These are phyloP conservation scores for Archilochus colubris DNA, from an alignment of 2,113 vertebrate genomes.

Conservation along the genomic window DNA sequence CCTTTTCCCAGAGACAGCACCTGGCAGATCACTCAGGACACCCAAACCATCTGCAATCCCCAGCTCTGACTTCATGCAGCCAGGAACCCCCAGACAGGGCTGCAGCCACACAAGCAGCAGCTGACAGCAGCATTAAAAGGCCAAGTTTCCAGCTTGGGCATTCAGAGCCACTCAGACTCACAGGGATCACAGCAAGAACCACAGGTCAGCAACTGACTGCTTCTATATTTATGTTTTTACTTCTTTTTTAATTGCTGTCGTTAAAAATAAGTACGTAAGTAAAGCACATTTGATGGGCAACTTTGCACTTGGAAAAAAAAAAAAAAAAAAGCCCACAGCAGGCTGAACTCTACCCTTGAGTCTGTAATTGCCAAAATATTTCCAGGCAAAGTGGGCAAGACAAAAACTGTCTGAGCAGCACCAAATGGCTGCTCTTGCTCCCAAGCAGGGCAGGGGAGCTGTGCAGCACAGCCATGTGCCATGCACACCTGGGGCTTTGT, in stretches of 20 bases:
- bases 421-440: neutral
- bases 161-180: neutral
- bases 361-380: neutral
- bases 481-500: neutral
- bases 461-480: neutral
- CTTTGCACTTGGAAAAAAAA: neutral
- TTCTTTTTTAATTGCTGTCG: no score
- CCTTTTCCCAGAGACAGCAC: no score
- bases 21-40: neutral
- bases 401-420: neutral
- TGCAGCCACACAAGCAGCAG: no score
- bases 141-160: neutral
- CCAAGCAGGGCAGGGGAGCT: neutral
- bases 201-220: neutral
- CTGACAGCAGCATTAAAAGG: neutral
- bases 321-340: neutral
- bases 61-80: neutral
- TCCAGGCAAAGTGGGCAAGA: neutral
- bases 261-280: no score
- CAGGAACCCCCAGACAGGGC: neutral
- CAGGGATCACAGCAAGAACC: accelerated
- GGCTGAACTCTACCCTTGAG: neutral
- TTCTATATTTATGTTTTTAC: neutral
- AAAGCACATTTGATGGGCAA: neutral
- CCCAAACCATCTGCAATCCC: accelerated